Evolutionary conservation across 1,140 invertebrate species (phyloP).

Genomic region (Callitettix versicolor): DNA sequence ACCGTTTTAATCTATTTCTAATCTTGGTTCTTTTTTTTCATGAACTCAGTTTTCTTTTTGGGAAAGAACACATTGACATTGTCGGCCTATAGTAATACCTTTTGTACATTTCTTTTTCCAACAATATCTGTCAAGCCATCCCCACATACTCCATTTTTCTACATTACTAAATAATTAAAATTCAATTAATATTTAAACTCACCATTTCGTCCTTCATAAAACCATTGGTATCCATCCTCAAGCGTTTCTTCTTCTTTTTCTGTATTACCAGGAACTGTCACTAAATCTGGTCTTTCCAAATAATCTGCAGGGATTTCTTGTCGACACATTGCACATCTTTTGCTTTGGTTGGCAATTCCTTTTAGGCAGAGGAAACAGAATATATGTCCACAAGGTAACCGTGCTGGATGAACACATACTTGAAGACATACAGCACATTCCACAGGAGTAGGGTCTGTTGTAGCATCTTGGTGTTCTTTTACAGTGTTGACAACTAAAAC

Average conservation of each 20-base stretch:
- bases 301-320: slow-evolving; percentile 73
- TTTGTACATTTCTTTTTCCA: too few species aligned
- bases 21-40: too few species aligned
- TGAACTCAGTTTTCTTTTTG: too few species aligned
- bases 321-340: slow-evolving; percentile 76
- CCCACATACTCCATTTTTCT: too few species aligned
- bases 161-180: too few species aligned
- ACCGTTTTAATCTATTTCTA: too few species aligned
- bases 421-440: slow-evolving; percentile 92
- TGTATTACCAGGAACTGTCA: slow-evolving; percentile 41
- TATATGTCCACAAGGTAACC: slow-evolving; percentile 85
- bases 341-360: slow-evolving; percentile 74
- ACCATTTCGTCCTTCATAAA: slow-evolving; percentile 90
- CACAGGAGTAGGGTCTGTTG: neutral
- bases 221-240: slow-evolving; percentile 82
- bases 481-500: too few species aligned
- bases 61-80: too few species aligned
- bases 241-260: slow-evolving; percentile 32
- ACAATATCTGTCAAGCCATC: too few species aligned
- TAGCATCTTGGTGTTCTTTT: too few species aligned
- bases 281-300: slow-evolving; percentile 69
- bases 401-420: slow-evolving; percentile 73
- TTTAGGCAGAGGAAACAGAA: slow-evolving; percentile 96
- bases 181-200: too few species aligned
- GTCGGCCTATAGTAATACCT: too few species aligned